Percentiles rank a stretch among this genome's conserved stretches.
Evolutionary conservation across 2,888 invertebrate species (phyloP).

Genomic region (Papilio elwesi): DNA sequence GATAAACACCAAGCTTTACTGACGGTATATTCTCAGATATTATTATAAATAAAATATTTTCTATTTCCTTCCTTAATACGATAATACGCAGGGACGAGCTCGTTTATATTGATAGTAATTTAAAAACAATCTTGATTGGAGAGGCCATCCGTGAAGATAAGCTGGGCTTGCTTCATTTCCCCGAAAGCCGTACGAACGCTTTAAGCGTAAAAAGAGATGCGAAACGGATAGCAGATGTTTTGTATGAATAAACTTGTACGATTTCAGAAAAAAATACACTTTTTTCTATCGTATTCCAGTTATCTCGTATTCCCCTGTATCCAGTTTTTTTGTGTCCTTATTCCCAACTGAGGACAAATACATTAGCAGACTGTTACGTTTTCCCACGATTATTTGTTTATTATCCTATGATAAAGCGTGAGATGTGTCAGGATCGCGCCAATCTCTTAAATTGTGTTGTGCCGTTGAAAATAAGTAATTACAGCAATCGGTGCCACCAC

Average conservation of each 20-base stretch:
- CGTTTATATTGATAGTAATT: slow-evolving; percentile 42
- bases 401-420: too few species aligned
- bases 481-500: too few species aligned
- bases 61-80: neutral
- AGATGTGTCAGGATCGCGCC: too few species aligned
- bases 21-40: too few species aligned
- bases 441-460: too few species aligned
- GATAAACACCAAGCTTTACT: too few species aligned
- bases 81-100: slow-evolving; percentile 2
- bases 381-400: too few species aligned
- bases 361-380: too few species aligned
- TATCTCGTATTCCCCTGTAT: too few species aligned
- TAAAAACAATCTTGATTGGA: slow-evolving; percentile 44
- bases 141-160: slow-evolving; percentile 44
- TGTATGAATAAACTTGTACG: slow-evolving; percentile 59
- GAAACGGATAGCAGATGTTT: slow-evolving; percentile 68
- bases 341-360: too few species aligned
- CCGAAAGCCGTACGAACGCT: slow-evolving; percentile 61
- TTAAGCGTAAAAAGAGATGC: slow-evolving; percentile 61
- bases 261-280: slow-evolving; percentile 49
- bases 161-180: slow-evolving; percentile 51
- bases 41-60: slow-evolving; percentile 4
- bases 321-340: neutral
- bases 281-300: neutral
- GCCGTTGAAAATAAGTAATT: too few species aligned